Conservation (phyloP, 2,113 vertebrate genomes). For the Carassius gibelio region DNA sequence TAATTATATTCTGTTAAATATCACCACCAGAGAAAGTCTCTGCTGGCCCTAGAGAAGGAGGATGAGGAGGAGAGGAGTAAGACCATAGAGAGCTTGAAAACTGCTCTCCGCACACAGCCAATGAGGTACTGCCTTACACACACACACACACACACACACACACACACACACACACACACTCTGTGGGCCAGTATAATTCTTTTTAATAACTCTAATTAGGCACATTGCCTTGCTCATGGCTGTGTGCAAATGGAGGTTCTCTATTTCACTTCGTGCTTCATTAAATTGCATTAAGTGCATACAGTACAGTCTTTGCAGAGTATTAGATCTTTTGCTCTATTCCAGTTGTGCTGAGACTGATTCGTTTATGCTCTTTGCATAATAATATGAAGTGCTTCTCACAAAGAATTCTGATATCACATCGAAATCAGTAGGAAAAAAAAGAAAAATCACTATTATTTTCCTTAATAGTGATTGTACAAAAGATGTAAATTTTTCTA, state of each 20-base stretch:
- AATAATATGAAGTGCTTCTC: neutral
- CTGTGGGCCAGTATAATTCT: neutral
- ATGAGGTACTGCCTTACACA: conserved; percentile 80
- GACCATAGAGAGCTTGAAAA: conserved; percentile 87
- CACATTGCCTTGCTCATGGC: neutral
- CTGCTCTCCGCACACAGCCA: conserved; percentile 90
- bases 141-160: neutral
- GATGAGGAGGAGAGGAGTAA: conserved; percentile 85
- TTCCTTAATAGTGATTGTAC: neutral
- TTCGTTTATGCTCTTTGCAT: neutral
- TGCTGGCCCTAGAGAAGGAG: conserved; percentile 83
- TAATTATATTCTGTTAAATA: neutral
- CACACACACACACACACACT: neutral
- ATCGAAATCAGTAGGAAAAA: neutral
- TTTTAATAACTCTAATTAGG: neutral
- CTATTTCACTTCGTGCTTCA: neutral
- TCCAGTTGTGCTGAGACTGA: neutral
- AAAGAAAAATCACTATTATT: too few relatives aligned
- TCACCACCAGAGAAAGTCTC: conserved; percentile 80
- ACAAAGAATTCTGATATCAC: neutral
- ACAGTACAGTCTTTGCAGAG: neutral
- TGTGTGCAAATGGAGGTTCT: neutral
- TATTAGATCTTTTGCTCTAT: neutral
- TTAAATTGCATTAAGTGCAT: neutral
- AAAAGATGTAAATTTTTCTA: conserved; percentile 1